These are phyloP conservation scores for Suncus etruscus DNA, from an alignment of 2,113 vertebrate genomes.

Conservation along the genomic window DNA sequence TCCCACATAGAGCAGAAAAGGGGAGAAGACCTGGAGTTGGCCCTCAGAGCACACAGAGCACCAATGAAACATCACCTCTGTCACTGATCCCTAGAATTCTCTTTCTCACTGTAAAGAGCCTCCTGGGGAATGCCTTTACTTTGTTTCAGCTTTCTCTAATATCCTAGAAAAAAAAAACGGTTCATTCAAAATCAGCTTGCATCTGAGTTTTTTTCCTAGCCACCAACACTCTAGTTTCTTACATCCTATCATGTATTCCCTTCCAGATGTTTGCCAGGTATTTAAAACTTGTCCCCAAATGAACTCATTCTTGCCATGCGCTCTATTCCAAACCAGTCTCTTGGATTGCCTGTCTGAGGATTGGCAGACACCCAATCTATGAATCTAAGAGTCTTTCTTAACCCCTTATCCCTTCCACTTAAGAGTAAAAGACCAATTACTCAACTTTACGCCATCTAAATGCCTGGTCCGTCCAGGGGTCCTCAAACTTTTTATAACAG, in stretches of 20 bases:
- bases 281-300: slow-evolving; percentile 42
- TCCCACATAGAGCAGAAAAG: background rate
- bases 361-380: background rate
- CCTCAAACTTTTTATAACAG: no score
- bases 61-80: background rate
- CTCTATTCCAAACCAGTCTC: background rate
- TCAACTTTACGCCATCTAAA: background rate
- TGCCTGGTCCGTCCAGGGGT: background rate
- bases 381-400: slow-evolving; percentile 33
- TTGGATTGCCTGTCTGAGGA: background rate
- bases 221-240: background rate
- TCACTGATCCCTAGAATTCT: background rate
- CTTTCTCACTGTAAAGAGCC: background rate
- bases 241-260: background rate
- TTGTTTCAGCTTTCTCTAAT: background rate
- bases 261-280: slow-evolving; percentile 11
- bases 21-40: background rate
- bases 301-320: background rate
- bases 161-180: background rate
- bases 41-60: background rate
- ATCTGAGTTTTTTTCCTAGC: background rate
- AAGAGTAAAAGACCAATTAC: background rate
- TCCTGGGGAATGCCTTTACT: background rate
- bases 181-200: background rate
- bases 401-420: background rate